These are phyloP conservation scores for Drosophila pandora DNA, from an alignment of 1,140 invertebrate species.

Conservation along the genomic window DNA sequence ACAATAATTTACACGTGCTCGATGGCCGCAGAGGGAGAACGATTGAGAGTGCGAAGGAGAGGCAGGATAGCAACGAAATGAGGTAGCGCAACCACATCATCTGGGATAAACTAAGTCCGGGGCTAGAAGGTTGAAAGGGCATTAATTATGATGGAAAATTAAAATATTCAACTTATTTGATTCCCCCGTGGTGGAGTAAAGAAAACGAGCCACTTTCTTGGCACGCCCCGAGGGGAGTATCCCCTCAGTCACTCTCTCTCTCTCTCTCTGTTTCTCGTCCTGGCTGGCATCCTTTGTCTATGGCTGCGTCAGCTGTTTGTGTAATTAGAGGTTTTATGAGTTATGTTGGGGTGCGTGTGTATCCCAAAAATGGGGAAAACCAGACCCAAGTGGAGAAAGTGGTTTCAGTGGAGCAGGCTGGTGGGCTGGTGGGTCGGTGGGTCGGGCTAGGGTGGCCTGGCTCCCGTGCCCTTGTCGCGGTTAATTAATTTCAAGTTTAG, in stretches of 20 bases:
- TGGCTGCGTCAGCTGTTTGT: constrained; percentile 70
- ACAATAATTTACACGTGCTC: constrained; percentile 73
- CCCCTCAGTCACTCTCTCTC: not conserved
- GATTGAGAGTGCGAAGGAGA: not conserved
- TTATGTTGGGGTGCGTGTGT: constrained; percentile 54
- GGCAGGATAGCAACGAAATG: not conserved
- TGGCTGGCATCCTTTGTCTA: constrained; percentile 47
- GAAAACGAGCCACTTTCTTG: constrained; percentile 5
- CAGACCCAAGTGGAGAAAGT: not conserved
- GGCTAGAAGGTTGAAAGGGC: constrained; percentile 39
- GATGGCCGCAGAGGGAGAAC: constrained; percentile 7
- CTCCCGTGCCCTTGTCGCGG: constrained; percentile 61
- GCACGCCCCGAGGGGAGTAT: not conserved
- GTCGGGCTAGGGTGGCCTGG: not conserved
- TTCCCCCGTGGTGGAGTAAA: constrained; percentile 19
- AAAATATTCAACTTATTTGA: constrained; percentile 52
- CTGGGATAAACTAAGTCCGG: constrained; percentile 39
- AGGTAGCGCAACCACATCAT: constrained; percentile 35
- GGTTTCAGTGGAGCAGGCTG: not conserved
- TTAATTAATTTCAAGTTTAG: constrained; percentile 81
- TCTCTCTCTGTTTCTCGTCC: constrained; percentile 16
- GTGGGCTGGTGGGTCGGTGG: not conserved
- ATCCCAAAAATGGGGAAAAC: constrained; percentile 9
- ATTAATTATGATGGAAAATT: constrained; percentile 54
- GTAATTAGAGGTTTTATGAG: constrained; percentile 78